These are phyloP conservation scores for Falco naumanni DNA, from an alignment of 2,797 vertebrate species.

Conservation along the genomic window DNA sequence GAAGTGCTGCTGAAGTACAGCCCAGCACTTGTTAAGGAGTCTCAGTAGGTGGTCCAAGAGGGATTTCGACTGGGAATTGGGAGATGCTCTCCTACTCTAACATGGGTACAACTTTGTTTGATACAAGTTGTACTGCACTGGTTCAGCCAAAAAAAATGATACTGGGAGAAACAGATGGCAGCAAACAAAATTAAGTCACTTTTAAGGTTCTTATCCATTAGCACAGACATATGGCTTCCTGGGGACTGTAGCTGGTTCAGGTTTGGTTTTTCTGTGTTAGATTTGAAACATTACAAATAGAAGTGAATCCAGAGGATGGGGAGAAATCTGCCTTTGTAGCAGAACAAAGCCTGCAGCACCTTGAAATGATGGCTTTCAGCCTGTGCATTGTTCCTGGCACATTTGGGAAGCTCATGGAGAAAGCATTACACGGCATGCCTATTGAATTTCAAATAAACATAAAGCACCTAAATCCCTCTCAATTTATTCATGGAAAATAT, in stretches of 20 bases:
- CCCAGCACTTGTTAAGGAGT: neutral
- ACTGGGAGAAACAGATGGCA: neutral
- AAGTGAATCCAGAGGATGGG: neutral
- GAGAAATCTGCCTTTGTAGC: neutral
- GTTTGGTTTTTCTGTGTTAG: neutral
- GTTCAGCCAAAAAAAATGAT: neutral
- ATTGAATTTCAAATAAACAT: slow-evolving; percentile 20
- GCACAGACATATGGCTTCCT: neutral
- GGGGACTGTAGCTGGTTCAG: neutral
- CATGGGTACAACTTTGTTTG: rapidly evolving
- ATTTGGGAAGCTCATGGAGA: neutral
- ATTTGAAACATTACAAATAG: neutral
- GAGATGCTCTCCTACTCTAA: neutral
- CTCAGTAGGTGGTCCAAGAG: neutral
- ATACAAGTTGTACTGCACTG: neutral
- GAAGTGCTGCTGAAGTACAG: neutral
- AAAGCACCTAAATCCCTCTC: slow-evolving; percentile 24
- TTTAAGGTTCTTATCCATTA: neutral
- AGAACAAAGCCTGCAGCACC: neutral
- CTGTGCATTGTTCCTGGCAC: neutral
- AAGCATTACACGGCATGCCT: neutral
- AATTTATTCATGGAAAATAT: slow-evolving; percentile 13
- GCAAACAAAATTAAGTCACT: slow-evolving; percentile 34
- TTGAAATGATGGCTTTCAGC: slow-evolving; percentile 7
- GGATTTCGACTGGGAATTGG: neutral